Conservation (phyloP, 1,140 invertebrate species). For the Latrodectus geometricus region DNA sequence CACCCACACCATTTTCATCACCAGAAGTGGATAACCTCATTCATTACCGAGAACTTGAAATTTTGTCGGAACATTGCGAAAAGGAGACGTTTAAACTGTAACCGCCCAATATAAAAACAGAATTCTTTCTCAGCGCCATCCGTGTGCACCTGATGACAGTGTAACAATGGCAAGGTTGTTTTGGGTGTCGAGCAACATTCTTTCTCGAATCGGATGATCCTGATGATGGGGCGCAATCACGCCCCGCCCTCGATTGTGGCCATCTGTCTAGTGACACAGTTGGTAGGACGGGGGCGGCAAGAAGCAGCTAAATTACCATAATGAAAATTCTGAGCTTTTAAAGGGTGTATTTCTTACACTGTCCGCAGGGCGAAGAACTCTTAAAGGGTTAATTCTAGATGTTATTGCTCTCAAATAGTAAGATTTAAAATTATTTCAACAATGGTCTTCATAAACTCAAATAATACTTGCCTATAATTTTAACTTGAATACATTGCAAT, state of each 20-base stretch:
- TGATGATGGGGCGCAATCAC: background rate
- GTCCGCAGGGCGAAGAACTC: no score
- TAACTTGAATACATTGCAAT: no score
- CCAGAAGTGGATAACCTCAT: background rate
- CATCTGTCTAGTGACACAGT: constrained; percentile 37
- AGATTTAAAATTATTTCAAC: no score
- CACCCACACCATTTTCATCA: background rate
- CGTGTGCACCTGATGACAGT: constrained; percentile 31
- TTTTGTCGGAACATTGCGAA: constrained; percentile 11
- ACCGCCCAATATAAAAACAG: constrained; percentile 10
- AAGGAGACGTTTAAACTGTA: constrained; percentile 2
- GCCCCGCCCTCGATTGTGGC: background rate
- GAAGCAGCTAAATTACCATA: constrained; percentile 27
- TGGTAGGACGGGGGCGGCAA: constrained; percentile 8
- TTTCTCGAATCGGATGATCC: background rate
- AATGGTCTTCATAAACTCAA: no score
- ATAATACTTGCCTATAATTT: no score
- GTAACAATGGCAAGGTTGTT: constrained; percentile 28
- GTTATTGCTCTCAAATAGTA: no score
- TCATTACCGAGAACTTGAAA: constrained; percentile 9
- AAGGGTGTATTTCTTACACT: background rate
- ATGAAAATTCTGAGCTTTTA: constrained; percentile 7
- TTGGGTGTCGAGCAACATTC: constrained; percentile 41
- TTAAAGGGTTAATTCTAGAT: no score
- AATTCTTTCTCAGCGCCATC: background rate